Base-by-base conservation (phyloP, 2,113 vertebrate species). In the Hippolais icterina region DNA sequence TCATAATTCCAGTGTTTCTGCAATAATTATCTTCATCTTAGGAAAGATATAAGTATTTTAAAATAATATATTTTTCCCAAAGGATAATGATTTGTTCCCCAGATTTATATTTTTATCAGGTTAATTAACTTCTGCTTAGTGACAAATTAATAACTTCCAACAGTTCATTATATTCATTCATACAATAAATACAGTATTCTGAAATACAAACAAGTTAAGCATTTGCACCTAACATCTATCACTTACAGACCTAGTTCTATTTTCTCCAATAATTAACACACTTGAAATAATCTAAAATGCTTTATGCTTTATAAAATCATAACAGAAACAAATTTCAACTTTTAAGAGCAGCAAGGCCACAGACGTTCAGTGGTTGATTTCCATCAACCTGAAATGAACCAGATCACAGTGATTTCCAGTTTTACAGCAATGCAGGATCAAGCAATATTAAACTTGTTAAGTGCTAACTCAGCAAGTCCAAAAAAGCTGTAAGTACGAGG, bases 31-130 rank as follows among this genome's bases (percentile, higher is more conserved):
- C 12, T 83, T 74, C 12, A 50, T 4, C 11, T 53, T 56, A 63
- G 33, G 29, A 60, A 60, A 50, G 22, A 37, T 0, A 2, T 8
- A 33, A 70, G 33, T 19, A 33, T 71, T 56, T 61, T 28, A 25
- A 61, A 52, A 46, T 6, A 85, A 3, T 31, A 29, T 3, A 1
- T 33, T 64, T 75, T 28, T 19, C 21, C 3, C 29, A 35, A 68
- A 59, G 1, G 75, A 39, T 74, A 69, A n/a, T 1, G 4, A 9
- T 14, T 8, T 29, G 68, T 86, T 52, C 4, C 0, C 2, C 11
- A 47, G 37, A 70, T 39, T 44, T n/a, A 74, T 4, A 75, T 37
- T 56, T 60, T 18, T 61, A 14, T 16, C 3, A 69, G 4, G 11
- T n/a, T 53, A 65, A 47, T 47, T 66, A 57, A 25, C 18, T 90